Evolutionary conservation across 2,113 vertebrate genomes (phyloP).

Genomic region (Hymenochirus boettgeri): DNA sequence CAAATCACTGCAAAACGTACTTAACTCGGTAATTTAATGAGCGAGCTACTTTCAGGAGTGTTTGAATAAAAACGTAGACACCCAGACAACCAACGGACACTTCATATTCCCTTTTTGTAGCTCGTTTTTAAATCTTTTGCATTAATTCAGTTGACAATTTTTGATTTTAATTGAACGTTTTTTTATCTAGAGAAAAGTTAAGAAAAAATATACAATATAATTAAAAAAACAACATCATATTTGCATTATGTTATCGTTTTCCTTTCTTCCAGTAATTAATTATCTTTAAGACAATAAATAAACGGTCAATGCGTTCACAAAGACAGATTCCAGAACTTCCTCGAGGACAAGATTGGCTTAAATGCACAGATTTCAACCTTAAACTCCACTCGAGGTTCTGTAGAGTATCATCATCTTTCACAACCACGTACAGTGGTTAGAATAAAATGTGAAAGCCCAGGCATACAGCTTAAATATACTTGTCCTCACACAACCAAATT

Average conservation of each 20-base stretch:
- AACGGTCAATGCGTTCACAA: slow-evolving; percentile 3
- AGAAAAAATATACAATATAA: background rate
- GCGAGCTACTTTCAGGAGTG: background rate
- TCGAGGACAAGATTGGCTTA: slow-evolving; percentile 23
- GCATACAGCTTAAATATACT: too few species aligned
- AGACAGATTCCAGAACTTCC: slow-evolving; percentile 39
- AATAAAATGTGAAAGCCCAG: background rate
- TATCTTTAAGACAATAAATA: slow-evolving; percentile 32
- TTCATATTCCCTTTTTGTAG: too few species aligned
- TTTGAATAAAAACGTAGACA: background rate
- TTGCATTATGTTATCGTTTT: slow-evolving; percentile 26
- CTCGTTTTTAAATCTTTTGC: too few species aligned
- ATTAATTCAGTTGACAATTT: background rate
- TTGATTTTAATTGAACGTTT: background rate
- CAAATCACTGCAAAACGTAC: slow-evolving; percentile 38
- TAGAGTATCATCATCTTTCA: background rate
- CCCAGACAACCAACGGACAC: background rate
- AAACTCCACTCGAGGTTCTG: slow-evolving; percentile 6
- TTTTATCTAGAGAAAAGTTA: background rate
- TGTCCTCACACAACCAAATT: too few species aligned
- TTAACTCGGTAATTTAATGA: background rate
- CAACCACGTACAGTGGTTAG: background rate
- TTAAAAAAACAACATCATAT: slow-evolving; percentile 2
- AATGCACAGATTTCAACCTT: slow-evolving; percentile 5
- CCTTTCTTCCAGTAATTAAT: slow-evolving; percentile 21